Percentiles rank a stretch among this genome's conserved stretches.
phyloP scores from a whole-genome alignment of 2,888 invertebrate genomes.

The Miltochrista miniata region DNA sequence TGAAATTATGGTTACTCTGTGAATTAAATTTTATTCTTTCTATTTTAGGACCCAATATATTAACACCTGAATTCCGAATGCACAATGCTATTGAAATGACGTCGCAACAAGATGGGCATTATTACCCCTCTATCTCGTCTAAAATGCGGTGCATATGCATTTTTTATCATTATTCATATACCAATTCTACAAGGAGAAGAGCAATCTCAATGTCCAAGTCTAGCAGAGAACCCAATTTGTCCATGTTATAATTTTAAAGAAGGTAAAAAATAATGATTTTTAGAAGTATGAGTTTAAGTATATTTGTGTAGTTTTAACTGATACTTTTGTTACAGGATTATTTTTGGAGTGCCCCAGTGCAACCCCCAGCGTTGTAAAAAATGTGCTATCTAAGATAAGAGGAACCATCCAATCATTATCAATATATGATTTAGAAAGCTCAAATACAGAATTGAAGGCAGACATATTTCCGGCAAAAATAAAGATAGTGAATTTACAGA shows the following conservation, averaged over 20 bases:
- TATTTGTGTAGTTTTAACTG: neutral
- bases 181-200: slow-evolving; percentile 82
- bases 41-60: slow-evolving; percentile 38
- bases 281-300: neutral
- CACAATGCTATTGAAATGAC: slow-evolving; percentile 80
- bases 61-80: slow-evolving; percentile 50
- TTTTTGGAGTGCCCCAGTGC: slow-evolving; percentile 95
- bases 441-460: slow-evolving; percentile 88
- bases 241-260: slow-evolving; percentile 97
- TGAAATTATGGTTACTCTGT: too few relatives aligned
- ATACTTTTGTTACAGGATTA: slow-evolving; percentile 81
- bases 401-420: slow-evolving; percentile 92
- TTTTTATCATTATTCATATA: slow-evolving; percentile 76
- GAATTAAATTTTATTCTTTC: slow-evolving; percentile 1
- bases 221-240: slow-evolving; percentile 91
- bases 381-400: slow-evolving; percentile 88
- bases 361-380: slow-evolving; percentile 88
- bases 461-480: slow-evolving; percentile 89
- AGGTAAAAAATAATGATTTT: slow-evolving; percentile 71
- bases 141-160: slow-evolving; percentile 81
- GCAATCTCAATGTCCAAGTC: slow-evolving; percentile 87
- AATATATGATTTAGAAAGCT: slow-evolving; percentile 94
- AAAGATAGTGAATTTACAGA: slow-evolving; percentile 89
- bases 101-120: slow-evolving; percentile 71
- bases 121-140: slow-evolving; percentile 65